A percentile compares a stretch with the other conserved stretches of the same genome.
phyloP scores from a whole-genome alignment of 2,888 invertebrate species.

The Plebejus anna region DNA sequence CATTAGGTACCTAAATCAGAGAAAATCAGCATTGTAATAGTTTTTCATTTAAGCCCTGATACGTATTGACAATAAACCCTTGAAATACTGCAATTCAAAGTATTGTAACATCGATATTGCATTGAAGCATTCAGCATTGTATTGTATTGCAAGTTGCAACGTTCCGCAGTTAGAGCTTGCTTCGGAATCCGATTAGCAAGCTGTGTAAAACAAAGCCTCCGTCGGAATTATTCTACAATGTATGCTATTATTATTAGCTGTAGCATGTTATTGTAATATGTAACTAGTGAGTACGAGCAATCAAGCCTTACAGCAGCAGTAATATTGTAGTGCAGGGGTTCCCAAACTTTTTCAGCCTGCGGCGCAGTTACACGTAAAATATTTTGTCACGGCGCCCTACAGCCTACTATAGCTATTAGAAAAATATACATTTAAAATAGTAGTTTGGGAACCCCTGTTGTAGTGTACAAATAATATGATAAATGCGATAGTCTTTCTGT shows the following conservation, averaged over 20 bases:
- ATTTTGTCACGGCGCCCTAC: too few relatives aligned
- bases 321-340: too few relatives aligned
- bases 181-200: constrained; percentile 59
- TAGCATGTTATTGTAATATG: background rate
- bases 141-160: constrained; percentile 41
- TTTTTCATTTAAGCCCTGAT: background rate
- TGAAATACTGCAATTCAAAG: constrained; percentile 42
- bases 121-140: constrained; percentile 57
- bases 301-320: too few relatives aligned
- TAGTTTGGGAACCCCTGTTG: too few relatives aligned
- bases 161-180: constrained; percentile 46
- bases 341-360: too few relatives aligned
- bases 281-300: too few relatives aligned
- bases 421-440: too few relatives aligned
- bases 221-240: constrained; percentile 4
- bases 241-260: background rate
- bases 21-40: background rate
- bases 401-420: too few relatives aligned
- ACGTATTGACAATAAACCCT: background rate
- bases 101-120: constrained; percentile 58
- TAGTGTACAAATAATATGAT: too few relatives aligned
- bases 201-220: constrained; percentile 38
- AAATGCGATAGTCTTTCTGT: too few relatives aligned
- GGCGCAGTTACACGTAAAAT: too few relatives aligned
- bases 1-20: background rate